Percentiles rank a stretch among this genome's conserved stretches.
These are phyloP conservation scores for Stenolophus ochropezus DNA, from an alignment of 2,888 invertebrate species.

Conservation along the genomic window DNA sequence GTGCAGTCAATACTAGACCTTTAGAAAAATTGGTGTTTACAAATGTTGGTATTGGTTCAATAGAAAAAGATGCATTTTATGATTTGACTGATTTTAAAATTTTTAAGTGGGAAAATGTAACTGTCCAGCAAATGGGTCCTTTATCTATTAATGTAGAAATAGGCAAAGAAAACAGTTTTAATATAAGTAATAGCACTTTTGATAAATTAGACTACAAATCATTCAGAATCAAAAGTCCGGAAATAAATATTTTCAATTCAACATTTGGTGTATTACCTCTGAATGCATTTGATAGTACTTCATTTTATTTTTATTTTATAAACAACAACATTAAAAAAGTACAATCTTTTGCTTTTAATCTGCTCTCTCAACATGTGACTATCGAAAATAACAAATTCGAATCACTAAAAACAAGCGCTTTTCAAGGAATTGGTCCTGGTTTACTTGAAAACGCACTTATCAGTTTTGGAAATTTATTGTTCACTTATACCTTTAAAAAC, in stretches of 20 bases:
- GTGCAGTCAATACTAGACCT: constrained; percentile 14
- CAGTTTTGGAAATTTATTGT: constrained; percentile 24
- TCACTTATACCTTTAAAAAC: constrained; percentile 36
- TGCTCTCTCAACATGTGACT: constrained; percentile 24
- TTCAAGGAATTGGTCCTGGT: constrained; percentile 52
- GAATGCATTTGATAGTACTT: constrained; percentile 3
- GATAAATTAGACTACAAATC: constrained; percentile 22
- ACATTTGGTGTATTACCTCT: constrained; percentile 2
- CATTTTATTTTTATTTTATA: constrained; percentile 32
- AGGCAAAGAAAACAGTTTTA: constrained; percentile 11
- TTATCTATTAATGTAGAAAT: constrained; percentile 25
- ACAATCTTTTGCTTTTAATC: constrained; percentile 14
- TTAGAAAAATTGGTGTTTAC: constrained; percentile 17
- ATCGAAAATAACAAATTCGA: constrained; percentile 10
- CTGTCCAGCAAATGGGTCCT: constrained; percentile 11
- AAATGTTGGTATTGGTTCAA: constrained; percentile 18
- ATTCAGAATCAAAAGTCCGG: not conserved
- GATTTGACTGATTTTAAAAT: constrained; percentile 29
- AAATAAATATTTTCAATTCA: not conserved
- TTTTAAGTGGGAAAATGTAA: constrained; percentile 33
- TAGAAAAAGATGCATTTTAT: constrained; percentile 14
- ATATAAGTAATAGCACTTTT: constrained; percentile 17
- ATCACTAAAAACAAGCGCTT: constrained; percentile 36
- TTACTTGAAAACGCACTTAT: constrained; percentile 35
- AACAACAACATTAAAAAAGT: constrained; percentile 14